These are phyloP conservation scores for Etia nguti DNA, from an alignment of 2,113 vertebrate genomes.

Conservation along the genomic window DNA sequence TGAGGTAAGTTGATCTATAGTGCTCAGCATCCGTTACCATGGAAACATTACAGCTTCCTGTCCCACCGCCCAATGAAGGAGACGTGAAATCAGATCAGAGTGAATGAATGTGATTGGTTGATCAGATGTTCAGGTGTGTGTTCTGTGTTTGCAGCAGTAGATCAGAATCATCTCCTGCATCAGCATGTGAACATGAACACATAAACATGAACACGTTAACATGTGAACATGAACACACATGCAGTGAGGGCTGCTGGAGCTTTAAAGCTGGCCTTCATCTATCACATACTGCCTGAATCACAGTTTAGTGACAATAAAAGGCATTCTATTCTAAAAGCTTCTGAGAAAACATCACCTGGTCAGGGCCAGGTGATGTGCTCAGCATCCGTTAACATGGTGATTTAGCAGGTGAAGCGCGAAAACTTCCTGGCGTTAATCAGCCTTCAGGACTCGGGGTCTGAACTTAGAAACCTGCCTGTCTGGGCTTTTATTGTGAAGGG, in stretches of 20 bases:
- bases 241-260: neutral
- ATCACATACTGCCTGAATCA: neutral
- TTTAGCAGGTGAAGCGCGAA: neutral
- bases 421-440: neutral
- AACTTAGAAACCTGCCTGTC: neutral
- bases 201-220: neutral
- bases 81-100: neutral
- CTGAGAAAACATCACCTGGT: neutral
- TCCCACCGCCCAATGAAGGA: neutral
- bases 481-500: constrained; percentile 33
- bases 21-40: too few species aligned
- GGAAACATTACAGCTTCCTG: neutral
- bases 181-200: neutral
- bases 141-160: neutral
- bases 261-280: neutral
- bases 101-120: neutral
- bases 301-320: neutral
- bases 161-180: neutral
- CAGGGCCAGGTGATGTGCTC: neutral
- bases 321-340: neutral
- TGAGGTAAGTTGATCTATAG: too few species aligned
- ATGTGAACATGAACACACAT: neutral
- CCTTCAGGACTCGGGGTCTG: neutral
- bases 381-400: neutral
- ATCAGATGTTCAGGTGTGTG: neutral